Base-by-base conservation (phyloP, 2,113 vertebrate genomes). In the rat (Rattus norvegicus) region DNA sequence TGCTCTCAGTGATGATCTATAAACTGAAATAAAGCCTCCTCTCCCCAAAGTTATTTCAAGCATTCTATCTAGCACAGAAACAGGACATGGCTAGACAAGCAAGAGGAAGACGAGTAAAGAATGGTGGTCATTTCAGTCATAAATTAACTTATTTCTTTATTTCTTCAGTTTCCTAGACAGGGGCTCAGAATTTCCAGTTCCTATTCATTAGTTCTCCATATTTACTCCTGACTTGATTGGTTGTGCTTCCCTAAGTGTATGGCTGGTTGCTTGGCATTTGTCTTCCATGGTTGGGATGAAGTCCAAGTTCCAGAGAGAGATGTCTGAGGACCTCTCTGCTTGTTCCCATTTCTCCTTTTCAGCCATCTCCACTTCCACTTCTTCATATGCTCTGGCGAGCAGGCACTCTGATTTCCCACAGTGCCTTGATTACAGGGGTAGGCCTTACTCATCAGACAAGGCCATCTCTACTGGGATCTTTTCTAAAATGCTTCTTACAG, bases 401-500 rank as follows among this genome's bases (percentile, higher is more conserved):
- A 20, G 30, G 26, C 39, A 13, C 33, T 91, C 17, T 91, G 85
- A 84, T 63, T 67, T 26, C 36, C 7, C 14, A 7, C 36, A 30
- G 83, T 83, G 90, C 20, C 54, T 54, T 75, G n/a, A 36, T 79
- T 70, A 36, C 3, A 9, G n/a, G 19, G 33, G 59, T 67, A 73
- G 39, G 2, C 6, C 70, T 85, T 88, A 80, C 56, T 90, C 88
- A 33, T 52, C 47, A 36, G 47, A 80, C 85, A 90, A 83, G 61
- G 80, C 12, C 49, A 22, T 76, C 54, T 88, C 61, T 19, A 14
- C 59, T 19, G 19, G 5, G 36, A 4, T 17, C 22, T 85, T 28
- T 91, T 69, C 54, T 86, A 16, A 36, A 94, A 88, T 85, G 36
- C 30, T 84, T 86, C 52, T 67, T 52, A 86, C 75, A 85, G 90